Conservation (phyloP, 2,113 vertebrate genomes). For the Rhea pennata region DNA sequence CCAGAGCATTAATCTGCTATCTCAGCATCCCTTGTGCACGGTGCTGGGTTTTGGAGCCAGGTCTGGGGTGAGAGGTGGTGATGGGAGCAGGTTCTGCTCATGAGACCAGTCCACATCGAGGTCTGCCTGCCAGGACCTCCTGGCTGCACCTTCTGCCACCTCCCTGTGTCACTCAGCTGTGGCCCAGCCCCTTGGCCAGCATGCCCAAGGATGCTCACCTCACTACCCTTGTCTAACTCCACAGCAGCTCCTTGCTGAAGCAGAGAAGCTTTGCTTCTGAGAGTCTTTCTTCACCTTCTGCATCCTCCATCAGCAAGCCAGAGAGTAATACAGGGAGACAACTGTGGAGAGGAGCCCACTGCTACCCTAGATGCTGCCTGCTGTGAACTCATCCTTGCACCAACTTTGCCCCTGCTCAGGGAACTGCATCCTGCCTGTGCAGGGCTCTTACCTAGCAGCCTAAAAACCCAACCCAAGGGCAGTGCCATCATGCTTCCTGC, state of each 20-base stretch:
- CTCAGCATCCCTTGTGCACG: background rate
- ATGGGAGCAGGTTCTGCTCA: background rate
- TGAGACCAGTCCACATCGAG: fast-evolving
- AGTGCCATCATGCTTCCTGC: background rate
- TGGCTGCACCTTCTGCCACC: background rate
- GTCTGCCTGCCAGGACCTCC: background rate
- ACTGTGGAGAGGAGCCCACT: background rate
- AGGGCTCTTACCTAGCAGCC: background rate
- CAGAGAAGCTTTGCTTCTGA: background rate
- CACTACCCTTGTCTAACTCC: background rate
- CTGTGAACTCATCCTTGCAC: background rate
- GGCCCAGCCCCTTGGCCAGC: background rate
- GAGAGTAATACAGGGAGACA: background rate
- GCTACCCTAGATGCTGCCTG: background rate
- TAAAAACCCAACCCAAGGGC: background rate
- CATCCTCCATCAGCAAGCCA: background rate
- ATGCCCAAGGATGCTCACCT: no score
- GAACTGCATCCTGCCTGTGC: background rate
- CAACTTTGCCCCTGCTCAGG: fast-evolving
- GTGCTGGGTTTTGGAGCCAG: background rate
- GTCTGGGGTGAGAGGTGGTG: background rate
- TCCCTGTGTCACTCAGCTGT: background rate
- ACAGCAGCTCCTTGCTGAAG: background rate
- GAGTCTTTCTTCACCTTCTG: background rate
- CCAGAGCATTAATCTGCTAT: background rate